phyloP scores from a whole-genome alignment of 2,113 vertebrate genomes.

The Neotragus pygmaeus region DNA sequence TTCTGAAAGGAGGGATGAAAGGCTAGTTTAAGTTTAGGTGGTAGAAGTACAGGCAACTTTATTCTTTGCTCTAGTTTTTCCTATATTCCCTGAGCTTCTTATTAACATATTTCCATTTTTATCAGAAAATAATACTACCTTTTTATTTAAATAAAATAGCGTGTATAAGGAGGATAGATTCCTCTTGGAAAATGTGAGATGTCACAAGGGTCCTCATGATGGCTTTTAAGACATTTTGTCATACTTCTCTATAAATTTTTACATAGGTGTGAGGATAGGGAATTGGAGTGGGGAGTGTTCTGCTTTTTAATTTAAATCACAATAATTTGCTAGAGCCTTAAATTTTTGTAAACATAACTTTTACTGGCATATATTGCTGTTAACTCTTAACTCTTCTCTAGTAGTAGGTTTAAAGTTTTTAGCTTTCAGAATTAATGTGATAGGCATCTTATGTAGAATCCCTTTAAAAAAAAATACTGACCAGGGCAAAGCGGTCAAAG shows the following conservation, averaged over 20 bases:
- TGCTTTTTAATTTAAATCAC: background rate
- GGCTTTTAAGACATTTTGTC: background rate
- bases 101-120: background rate
- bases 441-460: background rate
- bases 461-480: background rate
- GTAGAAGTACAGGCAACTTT: background rate
- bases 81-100: background rate
- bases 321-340: background rate
- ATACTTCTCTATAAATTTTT: background rate
- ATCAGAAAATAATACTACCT: constrained; percentile 1
- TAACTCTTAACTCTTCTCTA: background rate
- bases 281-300: background rate
- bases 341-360: background rate
- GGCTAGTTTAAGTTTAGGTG: background rate
- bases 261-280: background rate
- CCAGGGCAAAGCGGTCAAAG: background rate
- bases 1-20: background rate
- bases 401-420: background rate
- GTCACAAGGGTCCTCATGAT: background rate
- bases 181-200: background rate
- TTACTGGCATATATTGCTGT: background rate
- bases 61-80: background rate
- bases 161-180: background rate
- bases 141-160: constrained; percentile 3
- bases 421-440: background rate